These are phyloP conservation scores for Lycia hirtaria DNA, from an alignment of 2,888 invertebrate genomes.

Conservation along the genomic window DNA sequence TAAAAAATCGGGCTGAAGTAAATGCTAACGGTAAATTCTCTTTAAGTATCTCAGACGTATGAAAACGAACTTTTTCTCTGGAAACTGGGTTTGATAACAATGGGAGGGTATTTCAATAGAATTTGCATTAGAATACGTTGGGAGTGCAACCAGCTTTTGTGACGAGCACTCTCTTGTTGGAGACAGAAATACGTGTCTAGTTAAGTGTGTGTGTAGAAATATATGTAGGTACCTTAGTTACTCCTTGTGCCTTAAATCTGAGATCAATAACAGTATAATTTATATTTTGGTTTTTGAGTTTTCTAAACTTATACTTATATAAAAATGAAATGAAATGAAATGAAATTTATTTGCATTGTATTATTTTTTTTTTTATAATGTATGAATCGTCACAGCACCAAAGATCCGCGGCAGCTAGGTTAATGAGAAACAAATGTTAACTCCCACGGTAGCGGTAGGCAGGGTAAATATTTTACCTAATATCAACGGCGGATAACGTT, in stretches of 20 bases:
- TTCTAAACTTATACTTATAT: no score
- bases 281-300: no score
- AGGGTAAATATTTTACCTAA: constrained; percentile 52
- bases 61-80: constrained; percentile 62
- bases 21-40: no score
- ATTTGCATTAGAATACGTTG: constrained; percentile 81
- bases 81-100: constrained; percentile 76
- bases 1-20: no score
- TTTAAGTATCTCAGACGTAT: constrained; percentile 49
- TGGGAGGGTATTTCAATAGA: constrained; percentile 75
- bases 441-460: constrained; percentile 47
- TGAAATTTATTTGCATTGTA: not conserved
- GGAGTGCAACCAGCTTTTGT: constrained; percentile 75
- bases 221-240: no score
- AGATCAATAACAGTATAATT: no score
- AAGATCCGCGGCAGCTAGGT: constrained; percentile 31
- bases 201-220: not conserved
- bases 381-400: not conserved
- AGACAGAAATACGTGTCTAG: constrained; percentile 17
- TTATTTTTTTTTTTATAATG: not conserved
- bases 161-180: constrained; percentile 47
- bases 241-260: no score
- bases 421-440: constrained; percentile 69
- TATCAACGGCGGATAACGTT: constrained; percentile 45
- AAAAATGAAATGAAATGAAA: not conserved